phyloP scores from a whole-genome alignment of 2,113 vertebrate species.

The Pangasianodon hypophthalmus region DNA sequence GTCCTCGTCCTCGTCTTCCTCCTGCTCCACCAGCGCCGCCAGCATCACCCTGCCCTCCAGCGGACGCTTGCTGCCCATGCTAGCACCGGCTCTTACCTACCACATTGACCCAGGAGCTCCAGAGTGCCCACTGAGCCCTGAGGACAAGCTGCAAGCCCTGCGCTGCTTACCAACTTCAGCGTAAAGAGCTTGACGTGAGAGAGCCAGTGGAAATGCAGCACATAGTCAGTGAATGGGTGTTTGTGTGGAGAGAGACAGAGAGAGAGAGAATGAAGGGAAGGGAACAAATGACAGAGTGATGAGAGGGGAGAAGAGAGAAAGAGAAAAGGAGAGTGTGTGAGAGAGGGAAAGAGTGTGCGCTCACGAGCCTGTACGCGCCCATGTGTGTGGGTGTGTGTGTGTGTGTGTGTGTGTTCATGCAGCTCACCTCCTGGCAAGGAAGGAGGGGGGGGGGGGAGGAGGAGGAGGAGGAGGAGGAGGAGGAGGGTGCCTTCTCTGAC shows the following conservation, averaged over 20 bases:
- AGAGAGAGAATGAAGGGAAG: slow-evolving; percentile 4
- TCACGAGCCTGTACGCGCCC: slow-evolving; percentile 25
- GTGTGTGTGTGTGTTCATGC: neutral
- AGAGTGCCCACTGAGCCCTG: slow-evolving; percentile 7
- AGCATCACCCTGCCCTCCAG: slow-evolving; percentile 76
- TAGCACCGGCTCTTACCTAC: slow-evolving; percentile 55
- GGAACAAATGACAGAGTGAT: neutral
- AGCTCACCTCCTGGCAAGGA: slow-evolving; percentile 72
- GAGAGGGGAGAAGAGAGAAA: neutral
- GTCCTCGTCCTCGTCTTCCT: slow-evolving; percentile 75
- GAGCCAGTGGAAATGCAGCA: slow-evolving; percentile 76
- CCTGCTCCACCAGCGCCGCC: slow-evolving; percentile 77
- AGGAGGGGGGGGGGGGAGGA: slow-evolving; percentile 62
- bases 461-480: slow-evolving; percentile 59
- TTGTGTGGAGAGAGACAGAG: slow-evolving; percentile 50
- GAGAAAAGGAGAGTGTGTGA: neutral
- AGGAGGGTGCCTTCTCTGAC: slow-evolving; percentile 74
- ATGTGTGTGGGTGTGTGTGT: slow-evolving; percentile 1
- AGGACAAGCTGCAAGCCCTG: slow-evolving; percentile 26
- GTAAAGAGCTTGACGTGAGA: slow-evolving; percentile 64
- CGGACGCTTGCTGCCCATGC: slow-evolving; percentile 74
- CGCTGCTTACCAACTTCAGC: slow-evolving; percentile 49
- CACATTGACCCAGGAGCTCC: slow-evolving; percentile 43
- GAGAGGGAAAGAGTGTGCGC: slow-evolving; percentile 2
- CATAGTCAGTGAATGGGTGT: slow-evolving; percentile 54